Evolutionary conservation across 2,113 vertebrate genomes (phyloP), one percentile per base, ranked within the genome.

Genomic region (Prunella himalayana): DNA sequence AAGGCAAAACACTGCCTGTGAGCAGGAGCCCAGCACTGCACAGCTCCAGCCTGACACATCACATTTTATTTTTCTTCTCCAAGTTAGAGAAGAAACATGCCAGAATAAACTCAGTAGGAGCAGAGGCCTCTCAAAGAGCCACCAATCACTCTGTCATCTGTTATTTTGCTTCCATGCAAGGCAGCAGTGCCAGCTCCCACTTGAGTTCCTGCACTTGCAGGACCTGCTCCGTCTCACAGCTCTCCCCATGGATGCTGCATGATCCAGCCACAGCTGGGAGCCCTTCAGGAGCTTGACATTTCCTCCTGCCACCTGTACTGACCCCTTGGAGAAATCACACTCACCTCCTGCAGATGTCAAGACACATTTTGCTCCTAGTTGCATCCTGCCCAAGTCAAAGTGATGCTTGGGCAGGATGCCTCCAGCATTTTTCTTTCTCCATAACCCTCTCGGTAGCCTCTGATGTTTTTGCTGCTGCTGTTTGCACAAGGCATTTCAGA

Each of bases 71-170:
- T 94, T 84, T 51, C 44, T 79, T 91, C 44, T 78, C 49, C 28
- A 68, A 68, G 47, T 42, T 47, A 59, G 31, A 94, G 57, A 63
- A 91, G 49, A 85, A 94, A 82, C 7, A 2, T 51, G 70, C 70
- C 85, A 92, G 92, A 91, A 85, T 72, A 94, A 91, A 92, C 82
- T 87, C 82, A 49, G 56, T 49, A 41, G 56, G 81, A 92, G 44
- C 61, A 1, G 17, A 85, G 49, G 70, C 49, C 57, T 92, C 87
- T 90, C 65, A 51, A 71, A 86, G 81, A 94, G 56, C 41, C 81
- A 91, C 90, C 84, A 70, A 79, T 92, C 87, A 87, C 90, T 69
- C 68, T 56, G 44, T 75, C 6, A 4, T 77, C 73, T 87, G 54
- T 60, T 85, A 81, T 65, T 91, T 28, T 75, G 65, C 84, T 87